These are phyloP conservation scores for Mobula birostris DNA, from an alignment of 2,113 vertebrate species.

Conservation along the genomic window DNA sequence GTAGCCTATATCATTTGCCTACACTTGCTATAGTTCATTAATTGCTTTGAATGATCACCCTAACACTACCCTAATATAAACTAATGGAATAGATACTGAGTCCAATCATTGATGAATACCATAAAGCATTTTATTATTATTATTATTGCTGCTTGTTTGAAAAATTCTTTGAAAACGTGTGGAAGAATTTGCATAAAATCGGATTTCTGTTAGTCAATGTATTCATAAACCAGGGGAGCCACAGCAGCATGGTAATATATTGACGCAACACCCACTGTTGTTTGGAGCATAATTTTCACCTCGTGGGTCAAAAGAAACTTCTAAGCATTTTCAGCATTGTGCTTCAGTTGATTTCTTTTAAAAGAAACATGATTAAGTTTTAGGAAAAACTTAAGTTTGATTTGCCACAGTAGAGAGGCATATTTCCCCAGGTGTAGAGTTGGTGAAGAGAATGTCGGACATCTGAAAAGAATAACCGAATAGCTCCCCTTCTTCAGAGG, in stretches of 20 bases:
- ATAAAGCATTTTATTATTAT: too few species aligned
- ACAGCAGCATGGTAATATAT: background rate
- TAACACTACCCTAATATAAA: too few species aligned
- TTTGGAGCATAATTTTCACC: background rate
- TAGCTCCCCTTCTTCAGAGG: background rate
- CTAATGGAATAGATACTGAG: too few species aligned
- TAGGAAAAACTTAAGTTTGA: background rate
- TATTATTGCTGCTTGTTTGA: too few species aligned
- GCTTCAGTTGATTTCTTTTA: background rate
- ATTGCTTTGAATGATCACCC: too few species aligned
- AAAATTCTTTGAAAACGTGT: too few species aligned
- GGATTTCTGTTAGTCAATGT: too few species aligned
- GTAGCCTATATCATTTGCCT: too few species aligned
- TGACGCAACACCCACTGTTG: background rate
- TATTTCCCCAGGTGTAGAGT: background rate
- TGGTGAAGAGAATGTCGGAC: background rate
- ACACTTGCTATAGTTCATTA: too few species aligned
- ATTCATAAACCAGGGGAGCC: too few species aligned
- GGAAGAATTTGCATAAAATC: too few species aligned
- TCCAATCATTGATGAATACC: too few species aligned
- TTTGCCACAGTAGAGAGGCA: slow-evolving; percentile 1
- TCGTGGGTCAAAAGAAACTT: background rate
- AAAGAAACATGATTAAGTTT: background rate
- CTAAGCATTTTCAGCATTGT: background rate
- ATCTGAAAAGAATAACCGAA: background rate